Percentiles rank a stretch among this genome's conserved stretches.
Conservation (phyloP, 1,140 invertebrate genomes). For the Archegozetes longisetosus region DNA sequence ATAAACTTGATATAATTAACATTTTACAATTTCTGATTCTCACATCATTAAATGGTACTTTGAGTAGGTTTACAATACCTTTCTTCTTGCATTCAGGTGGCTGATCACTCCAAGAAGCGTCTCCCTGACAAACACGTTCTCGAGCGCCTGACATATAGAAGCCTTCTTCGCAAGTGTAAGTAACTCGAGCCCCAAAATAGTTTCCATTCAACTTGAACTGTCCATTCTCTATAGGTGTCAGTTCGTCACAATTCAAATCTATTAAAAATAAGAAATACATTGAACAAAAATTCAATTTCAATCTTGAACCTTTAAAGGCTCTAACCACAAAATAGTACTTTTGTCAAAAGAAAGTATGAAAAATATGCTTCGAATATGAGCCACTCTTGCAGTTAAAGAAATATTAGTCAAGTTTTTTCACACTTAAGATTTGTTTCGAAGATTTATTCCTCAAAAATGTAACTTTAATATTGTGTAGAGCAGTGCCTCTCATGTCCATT, state of each 20-base stretch:
- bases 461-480: too few relatives aligned
- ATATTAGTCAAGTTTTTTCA: too few relatives aligned
- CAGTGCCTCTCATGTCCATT: too few relatives aligned
- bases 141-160: conserved; percentile 68
- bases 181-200: conserved; percentile 57
- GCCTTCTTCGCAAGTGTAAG: conserved; percentile 70
- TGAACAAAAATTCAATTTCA: neutral
- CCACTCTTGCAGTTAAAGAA: too few relatives aligned
- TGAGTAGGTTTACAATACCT: conserved; percentile 43
- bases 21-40: too few relatives aligned
- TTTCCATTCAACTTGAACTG: conserved; percentile 49
- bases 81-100: conserved; percentile 76
- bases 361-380: too few relatives aligned
- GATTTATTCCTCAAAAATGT: too few relatives aligned
- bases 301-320: neutral
- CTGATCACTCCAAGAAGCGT: conserved; percentile 76
- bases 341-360: too few relatives aligned
- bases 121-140: conserved; percentile 71
- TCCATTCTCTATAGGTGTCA: conserved; percentile 46
- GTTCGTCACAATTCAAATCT: conserved; percentile 67
- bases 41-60: too few relatives aligned
- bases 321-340: too few relatives aligned
- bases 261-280: conserved; percentile 24
- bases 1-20: too few relatives aligned
- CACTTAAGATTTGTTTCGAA: too few relatives aligned